phyloP scores from a whole-genome alignment of 2,113 vertebrate species.

The Tenrec ecaudatus region DNA sequence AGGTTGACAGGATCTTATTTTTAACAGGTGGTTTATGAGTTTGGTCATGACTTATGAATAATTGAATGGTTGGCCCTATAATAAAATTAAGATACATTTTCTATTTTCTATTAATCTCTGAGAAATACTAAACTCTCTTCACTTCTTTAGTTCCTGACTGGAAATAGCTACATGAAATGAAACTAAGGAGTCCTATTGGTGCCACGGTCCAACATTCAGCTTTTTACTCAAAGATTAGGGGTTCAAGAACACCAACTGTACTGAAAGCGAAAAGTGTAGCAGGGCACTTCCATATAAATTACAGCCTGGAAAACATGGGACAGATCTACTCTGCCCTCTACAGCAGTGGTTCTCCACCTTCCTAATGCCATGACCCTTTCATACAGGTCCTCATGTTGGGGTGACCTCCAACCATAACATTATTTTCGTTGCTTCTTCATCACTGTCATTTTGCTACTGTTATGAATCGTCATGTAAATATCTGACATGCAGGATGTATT shows the following conservation, averaged over 20 bases:
- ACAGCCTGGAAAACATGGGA: background rate
- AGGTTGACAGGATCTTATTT: background rate
- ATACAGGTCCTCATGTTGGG: too few species aligned
- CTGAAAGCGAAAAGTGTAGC: background rate
- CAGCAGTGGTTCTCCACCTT: too few species aligned
- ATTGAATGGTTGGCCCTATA: background rate
- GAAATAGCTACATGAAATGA: background rate
- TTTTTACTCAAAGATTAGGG: background rate
- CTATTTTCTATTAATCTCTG: background rate
- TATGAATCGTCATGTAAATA: too few species aligned
- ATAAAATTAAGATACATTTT: background rate
- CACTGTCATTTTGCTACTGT: too few species aligned
- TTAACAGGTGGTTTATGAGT: background rate
- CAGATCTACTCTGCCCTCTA: background rate
- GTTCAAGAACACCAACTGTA: background rate
- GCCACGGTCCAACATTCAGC: background rate
- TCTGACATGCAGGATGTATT: too few species aligned
- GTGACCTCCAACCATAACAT: too few species aligned
- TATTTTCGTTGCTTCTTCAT: too few species aligned
- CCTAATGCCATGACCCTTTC: too few species aligned
- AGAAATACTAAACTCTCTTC: constrained; percentile 1
- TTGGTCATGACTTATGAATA: constrained; percentile 33
- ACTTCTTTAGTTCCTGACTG: background rate
- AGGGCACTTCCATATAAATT: background rate
- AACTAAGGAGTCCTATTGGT: background rate